Percentiles rank a stretch among this genome's conserved stretches.
phyloP scores from a whole-genome alignment of 2,888 invertebrate genomes.

The Ochlodes sylvanus region DNA sequence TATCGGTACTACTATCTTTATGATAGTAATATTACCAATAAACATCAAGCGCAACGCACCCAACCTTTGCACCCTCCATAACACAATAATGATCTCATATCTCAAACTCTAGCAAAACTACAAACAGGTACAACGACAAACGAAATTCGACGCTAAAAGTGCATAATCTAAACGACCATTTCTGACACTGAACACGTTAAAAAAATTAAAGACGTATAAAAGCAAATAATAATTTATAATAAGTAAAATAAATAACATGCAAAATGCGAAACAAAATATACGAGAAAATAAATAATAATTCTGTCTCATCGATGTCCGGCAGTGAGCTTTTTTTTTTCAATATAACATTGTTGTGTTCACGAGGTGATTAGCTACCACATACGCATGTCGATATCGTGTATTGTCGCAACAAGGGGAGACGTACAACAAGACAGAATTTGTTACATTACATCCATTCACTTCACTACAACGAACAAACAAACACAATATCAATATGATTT shows the following conservation, averaged over 20 bases:
- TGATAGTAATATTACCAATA: neutral
- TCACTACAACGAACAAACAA: constrained; percentile 32
- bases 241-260: constrained; percentile 10
- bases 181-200: neutral
- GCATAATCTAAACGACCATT: neutral
- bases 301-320: constrained; percentile 29
- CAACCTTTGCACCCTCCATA: neutral
- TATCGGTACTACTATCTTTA: too few species aligned
- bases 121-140: neutral
- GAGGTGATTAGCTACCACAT: neutral
- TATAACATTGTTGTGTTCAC: too few species aligned
- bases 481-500: constrained; percentile 28
- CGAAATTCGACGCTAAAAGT: neutral
- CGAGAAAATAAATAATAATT: constrained; percentile 29
- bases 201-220: constrained; percentile 5
- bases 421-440: constrained; percentile 53
- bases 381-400: constrained; percentile 6
- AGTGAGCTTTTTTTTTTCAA: neutral
- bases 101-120: constrained; percentile 16
- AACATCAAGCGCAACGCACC: neutral
- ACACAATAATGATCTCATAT: neutral
- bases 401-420: constrained; percentile 2
- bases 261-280: constrained; percentile 36
- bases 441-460: constrained; percentile 25
- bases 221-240: constrained; percentile 8